Evolutionary conservation across 2,888 invertebrate genomes (phyloP).

Genomic region (Eubasilissa splendida): DNA sequence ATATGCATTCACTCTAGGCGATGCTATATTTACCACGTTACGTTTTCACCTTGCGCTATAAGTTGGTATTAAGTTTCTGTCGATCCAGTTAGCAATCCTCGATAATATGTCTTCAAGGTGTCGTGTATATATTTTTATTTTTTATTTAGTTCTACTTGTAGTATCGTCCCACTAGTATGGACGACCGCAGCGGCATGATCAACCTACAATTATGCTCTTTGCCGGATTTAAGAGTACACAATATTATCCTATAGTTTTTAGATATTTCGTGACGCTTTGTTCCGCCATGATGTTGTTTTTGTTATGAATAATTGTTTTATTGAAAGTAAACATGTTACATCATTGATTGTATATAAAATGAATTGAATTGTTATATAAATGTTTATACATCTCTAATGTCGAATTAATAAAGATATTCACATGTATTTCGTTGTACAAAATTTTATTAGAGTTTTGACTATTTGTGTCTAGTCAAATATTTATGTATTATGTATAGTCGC

Average conservation of each 20-base stretch:
- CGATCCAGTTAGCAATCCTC: not conserved
- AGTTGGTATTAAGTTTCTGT: not conserved
- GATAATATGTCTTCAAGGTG: conserved; percentile 25
- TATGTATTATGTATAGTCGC: not conserved
- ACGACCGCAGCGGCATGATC: conserved; percentile 23
- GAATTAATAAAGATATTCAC: conserved; percentile 41
- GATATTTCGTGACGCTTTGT: conserved; percentile 30
- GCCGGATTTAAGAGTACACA: conserved; percentile 30
- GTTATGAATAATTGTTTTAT: conserved; percentile 34
- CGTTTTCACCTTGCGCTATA: conserved; percentile 21
- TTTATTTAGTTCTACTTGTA: conserved; percentile 13
- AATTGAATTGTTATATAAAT: conserved; percentile 41
- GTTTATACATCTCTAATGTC: conserved; percentile 43
- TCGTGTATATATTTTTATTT: conserved; percentile 25
- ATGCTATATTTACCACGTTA: not conserved
- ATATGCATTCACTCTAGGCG: not conserved
- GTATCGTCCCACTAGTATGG: not conserved
- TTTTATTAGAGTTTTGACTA: conserved; percentile 34
- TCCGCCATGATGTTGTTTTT: conserved; percentile 23
- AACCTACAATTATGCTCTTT: conserved; percentile 29
- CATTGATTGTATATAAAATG: conserved; percentile 28
- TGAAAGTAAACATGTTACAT: conserved; percentile 16
- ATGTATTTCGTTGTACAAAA: conserved; percentile 35
- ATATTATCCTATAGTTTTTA: conserved; percentile 27
- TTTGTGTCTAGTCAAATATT: conserved; percentile 34